A percentile compares a stretch with the other conserved stretches of the same genome.
Evolutionary conservation across 2,797 vertebrate genomes (phyloP).

Genomic region (Pterois miles): DNA sequence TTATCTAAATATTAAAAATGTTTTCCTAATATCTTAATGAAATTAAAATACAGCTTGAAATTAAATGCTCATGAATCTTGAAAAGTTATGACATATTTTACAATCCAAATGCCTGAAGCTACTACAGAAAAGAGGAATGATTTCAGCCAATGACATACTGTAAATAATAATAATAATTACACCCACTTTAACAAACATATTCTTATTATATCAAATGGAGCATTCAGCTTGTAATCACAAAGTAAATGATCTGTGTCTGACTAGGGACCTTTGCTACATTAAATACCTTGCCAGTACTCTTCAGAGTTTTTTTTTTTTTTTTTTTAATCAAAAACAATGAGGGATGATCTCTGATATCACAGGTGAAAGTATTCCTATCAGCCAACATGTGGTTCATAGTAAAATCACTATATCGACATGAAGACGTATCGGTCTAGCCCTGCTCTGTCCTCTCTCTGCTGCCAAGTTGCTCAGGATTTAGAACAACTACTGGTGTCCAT

Average conservation of each 20-base stretch:
- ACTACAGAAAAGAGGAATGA: too few relatives aligned
- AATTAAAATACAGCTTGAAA: neutral
- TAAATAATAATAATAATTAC: too few relatives aligned
- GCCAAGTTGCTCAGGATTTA: slow-evolving; percentile 72
- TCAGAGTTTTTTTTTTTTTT: neutral
- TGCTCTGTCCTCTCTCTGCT: slow-evolving; percentile 29
- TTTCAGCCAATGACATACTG: too few relatives aligned
- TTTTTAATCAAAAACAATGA: neutral
- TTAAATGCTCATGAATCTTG: accelerated
- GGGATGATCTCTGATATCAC: neutral
- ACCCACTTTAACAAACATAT: too few relatives aligned
- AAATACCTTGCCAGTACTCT: neutral
- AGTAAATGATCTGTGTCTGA: too few relatives aligned
- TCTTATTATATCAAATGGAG: too few relatives aligned
- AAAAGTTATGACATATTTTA: neutral
- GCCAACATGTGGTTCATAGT: neutral
- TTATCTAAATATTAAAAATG: neutral
- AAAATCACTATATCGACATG: neutral
- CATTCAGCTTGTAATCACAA: too few relatives aligned
- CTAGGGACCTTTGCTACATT: too few relatives aligned
- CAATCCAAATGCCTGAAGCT: too few relatives aligned
- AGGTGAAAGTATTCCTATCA: neutral
- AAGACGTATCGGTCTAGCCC: slow-evolving; percentile 7
- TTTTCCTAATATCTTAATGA: too few relatives aligned
- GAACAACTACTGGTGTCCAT: slow-evolving; percentile 76